Evolutionary conservation across 2,113 vertebrate species (phyloP), one percentile per base, ranked within the genome.

Genomic region (Phyllostomus hastatus): DNA sequence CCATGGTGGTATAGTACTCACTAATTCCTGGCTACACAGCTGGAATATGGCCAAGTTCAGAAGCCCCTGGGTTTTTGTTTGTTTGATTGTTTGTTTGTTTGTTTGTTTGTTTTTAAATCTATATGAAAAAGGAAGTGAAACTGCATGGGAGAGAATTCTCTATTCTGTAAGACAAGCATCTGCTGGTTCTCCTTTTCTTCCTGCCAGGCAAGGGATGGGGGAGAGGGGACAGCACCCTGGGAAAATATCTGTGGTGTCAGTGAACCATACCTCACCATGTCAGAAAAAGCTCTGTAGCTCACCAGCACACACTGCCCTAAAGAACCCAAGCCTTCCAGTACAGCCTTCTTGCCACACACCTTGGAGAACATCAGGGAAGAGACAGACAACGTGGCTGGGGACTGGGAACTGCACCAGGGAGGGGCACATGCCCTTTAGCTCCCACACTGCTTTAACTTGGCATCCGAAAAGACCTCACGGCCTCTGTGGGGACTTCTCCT

Each of bases 91-190:
- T 33, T 61, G 38, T 52, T 75, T 57, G 41, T 52, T 75, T 57
- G 41, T 48, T 33, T 61, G 59, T 81, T 24, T 52, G 43, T 7
- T 81, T 52, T 24, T 10, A 92, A 72, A 50, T 48, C 33, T 73
- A 5, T 33, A 61, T 79, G 57, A 93, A 89, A 97, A 83, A 1
- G 80, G 92, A 97, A 92, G 87, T 73, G 76, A 95, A 95, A 95
- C 43, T 59, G 10, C 10, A 41, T 0, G 10, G 7, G n/a, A 75
- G 15, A 41, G 10, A 85, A 57, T 31, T 69, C 81, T 75, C 50
- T 79, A 4, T 19, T 87, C 67, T 89, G 19, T 75, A 72, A 75
- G 61, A 66, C 15, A 52, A 86, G 20, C 0, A 0, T 69, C 67
- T 61, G 69, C 72, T 22, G 19, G 50, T 91, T 93, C 87, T 93